Base-by-base conservation (phyloP, 2,888 invertebrate species). In the Drosophila melanosoma region DNA sequence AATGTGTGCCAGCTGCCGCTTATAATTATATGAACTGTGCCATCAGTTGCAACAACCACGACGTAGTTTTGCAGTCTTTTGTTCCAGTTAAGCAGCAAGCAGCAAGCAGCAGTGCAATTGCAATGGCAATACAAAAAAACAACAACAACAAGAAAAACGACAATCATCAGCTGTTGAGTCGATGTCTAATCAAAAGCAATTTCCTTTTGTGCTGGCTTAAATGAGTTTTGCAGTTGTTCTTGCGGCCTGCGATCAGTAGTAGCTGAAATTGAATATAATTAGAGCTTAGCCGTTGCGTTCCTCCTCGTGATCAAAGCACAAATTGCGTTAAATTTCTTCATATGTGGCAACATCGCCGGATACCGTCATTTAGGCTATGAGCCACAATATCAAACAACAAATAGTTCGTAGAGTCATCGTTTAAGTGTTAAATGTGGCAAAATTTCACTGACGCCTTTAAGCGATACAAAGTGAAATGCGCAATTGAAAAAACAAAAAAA, bases 21-120 rank as follows among this genome's bases (percentile, higher is more conserved):
- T 56, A 87, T 81, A 88, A 90, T 85, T 85, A 90, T 90, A 79
- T 90, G 88, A 83, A 71, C 87, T 74, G 66, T 70, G 87, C 82
- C 84, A 83, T 83, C 76, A 60, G 74, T 51, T 63, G 57, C 63
- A 42, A 63, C 42, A 66, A 68, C 68, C 79, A 52, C 76, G 67
- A 51, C 53, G 38, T 48, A 51, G 60, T 62, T 45, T 45, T 66
- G 42, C 62, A 62, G 71, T 76, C 57, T 68, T 45, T 86, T 88
- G 90, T 88, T 76, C 90, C 76, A 86, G 68, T 88, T 88, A 62
- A 62, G 59, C 59, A 49, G n/a, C 56, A 23, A 23, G 23, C 23
- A 1, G 23, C 23, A 23, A 49, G 12, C 45, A 12, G 7, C 12
- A 20, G 12, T 45, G 20, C 59, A 60, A 42, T 29, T 8, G 59